Evolutionary conservation across 2,888 invertebrate genomes (phyloP), one percentile per base, ranked within the genome.

Genomic region (Ophioninae sp.): DNA sequence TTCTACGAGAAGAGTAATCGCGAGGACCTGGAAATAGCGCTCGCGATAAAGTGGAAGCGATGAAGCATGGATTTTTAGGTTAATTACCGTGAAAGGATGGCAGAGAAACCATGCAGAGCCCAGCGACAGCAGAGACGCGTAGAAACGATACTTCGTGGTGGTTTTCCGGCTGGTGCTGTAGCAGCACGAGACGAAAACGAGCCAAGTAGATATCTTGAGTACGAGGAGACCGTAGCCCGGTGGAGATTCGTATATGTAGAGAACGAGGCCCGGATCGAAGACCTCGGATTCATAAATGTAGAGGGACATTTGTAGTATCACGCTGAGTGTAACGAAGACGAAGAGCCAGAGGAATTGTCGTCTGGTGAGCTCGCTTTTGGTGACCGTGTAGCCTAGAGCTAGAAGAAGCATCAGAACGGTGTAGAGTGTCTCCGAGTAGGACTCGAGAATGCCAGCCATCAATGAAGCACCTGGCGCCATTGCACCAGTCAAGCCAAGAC

Each of bases 331-430:
- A 94, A 97, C 96, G 93, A 98, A 98, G 2, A 96, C 93, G 0
- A 96, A 96, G 70, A 98, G 93, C 92, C 96, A 97, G 67, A 97
- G 95, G 0, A 96, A 95, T 85, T 97, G 96, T 13, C 94, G 94
- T 0, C 95, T 93, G 73, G 96, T 95, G 30, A 98, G 94, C 0
- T 97, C 94, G 0, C 97, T 98, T 72, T 98, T 94, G 0, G 98
- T 98, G 41, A 98, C 96, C 0, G 98, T 98, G 92, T 96, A 98
- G 0, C 98, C 98, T 91, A 98, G 98, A 0, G 96, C 98, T 93
- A 98, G 93, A 6, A 98, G 93, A 0, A 98, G 94, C 74, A 98
- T 93, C 17, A 98, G 93, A 0, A 98, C 93, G 0, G 98, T 94
- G 89, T 97, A 98, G 0, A 95, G 93, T 75, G 96, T 96, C 91